Conservation (phyloP, 2,113 vertebrate species). For the Hassar affinis region DNA sequence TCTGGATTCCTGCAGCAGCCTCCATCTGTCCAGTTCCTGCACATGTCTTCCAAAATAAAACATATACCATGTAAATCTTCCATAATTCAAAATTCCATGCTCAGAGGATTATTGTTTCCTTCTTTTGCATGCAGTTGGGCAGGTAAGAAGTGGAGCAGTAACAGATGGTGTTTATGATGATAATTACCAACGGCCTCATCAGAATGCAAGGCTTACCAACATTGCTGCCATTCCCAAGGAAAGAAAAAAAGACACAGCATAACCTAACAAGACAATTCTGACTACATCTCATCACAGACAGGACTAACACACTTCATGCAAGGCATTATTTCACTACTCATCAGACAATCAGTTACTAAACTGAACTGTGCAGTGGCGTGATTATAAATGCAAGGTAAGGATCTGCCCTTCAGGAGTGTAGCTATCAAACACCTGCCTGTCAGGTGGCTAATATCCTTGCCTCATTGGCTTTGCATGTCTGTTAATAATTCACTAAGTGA, state of each 20-base stretch:
- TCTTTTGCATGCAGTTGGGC: slow-evolving; percentile 46
- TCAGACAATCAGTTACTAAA: slow-evolving; percentile 41
- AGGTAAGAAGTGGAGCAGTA: slow-evolving; percentile 43
- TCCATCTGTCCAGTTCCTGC: slow-evolving; percentile 37
- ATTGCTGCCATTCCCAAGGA: slow-evolving; percentile 9
- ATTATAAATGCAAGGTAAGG: slow-evolving; percentile 66
- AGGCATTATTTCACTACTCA: slow-evolving; percentile 31
- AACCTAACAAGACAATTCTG: slow-evolving; percentile 36
- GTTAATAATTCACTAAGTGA: slow-evolving; percentile 61
- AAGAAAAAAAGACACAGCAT: slow-evolving; percentile 6
- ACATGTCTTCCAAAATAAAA: slow-evolving; percentile 30
- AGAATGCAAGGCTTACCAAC: slow-evolving; percentile 41
- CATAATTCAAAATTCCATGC: slow-evolving; percentile 23
- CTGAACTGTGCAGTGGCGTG: slow-evolving; percentile 10
- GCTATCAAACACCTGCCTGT: slow-evolving; percentile 73
- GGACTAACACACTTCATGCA: slow-evolving; percentile 14
- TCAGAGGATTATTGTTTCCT: slow-evolving; percentile 46
- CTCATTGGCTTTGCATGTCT: slow-evolving; percentile 51
- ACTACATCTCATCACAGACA: slow-evolving; percentile 33
- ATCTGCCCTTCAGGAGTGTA: slow-evolving; percentile 71
- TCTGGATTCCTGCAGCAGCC: slow-evolving; percentile 2
- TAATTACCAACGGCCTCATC: slow-evolving; percentile 47
- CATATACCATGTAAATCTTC: slow-evolving; percentile 27
- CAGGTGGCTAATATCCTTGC: slow-evolving; percentile 69
- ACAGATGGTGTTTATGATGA: slow-evolving; percentile 56